A percentile compares a stretch with the other conserved stretches of the same genome.
These are phyloP conservation scores for Cheirogaleus medius DNA, from an alignment of 2,113 vertebrate genomes.

Conservation along the genomic window DNA sequence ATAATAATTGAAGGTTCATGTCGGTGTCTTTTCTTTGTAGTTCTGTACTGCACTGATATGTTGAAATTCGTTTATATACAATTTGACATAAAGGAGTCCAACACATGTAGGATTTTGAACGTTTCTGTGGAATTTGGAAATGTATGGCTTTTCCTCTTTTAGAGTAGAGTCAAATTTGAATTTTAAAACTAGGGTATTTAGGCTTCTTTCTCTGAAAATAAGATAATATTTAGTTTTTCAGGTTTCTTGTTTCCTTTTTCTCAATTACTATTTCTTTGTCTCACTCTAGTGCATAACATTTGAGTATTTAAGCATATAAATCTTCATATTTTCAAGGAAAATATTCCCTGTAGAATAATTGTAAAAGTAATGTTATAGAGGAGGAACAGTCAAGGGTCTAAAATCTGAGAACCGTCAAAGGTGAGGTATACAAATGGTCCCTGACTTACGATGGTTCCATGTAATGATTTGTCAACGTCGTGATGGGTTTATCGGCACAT, in stretches of 20 bases:
- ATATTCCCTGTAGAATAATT: constrained; percentile 3
- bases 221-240: not conserved
- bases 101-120: constrained; percentile 21
- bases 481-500: not conserved
- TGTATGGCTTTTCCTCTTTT: not conserved
- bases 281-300: not conserved
- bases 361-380: not conserved
- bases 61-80: constrained; percentile 35
- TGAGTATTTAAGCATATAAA: not conserved
- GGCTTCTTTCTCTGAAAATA: not conserved
- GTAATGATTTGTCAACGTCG: not conserved
- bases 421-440: not conserved
- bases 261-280: not conserved
- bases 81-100: not conserved
- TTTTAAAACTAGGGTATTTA: constrained; percentile 22
- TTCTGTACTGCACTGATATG: not conserved
- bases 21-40: not conserved
- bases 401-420: not conserved
- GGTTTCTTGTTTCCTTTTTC: not conserved
- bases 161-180: not conserved
- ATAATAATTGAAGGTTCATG: not conserved
- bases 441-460: not conserved
- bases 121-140: not conserved
- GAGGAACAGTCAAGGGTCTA: not conserved
- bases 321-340: not conserved